Conservation (phyloP, 2,888 invertebrate genomes). For the Ferrisia virgata region DNA sequence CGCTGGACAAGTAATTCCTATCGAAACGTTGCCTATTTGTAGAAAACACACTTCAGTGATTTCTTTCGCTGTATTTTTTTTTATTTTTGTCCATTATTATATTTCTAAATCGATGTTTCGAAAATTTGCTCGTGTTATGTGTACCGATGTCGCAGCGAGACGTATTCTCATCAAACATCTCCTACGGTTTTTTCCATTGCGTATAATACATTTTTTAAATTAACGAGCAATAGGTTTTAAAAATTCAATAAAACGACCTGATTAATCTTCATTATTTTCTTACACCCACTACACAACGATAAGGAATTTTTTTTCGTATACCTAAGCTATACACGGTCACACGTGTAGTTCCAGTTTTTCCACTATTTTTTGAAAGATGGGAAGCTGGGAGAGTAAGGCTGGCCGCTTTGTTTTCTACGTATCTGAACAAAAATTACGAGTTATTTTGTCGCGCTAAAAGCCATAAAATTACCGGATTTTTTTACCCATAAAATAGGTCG, state of each 20-base stretch:
- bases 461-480: neutral
- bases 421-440: neutral
- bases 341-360: neutral
- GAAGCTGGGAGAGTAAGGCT: too few species aligned
- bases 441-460: slow-evolving; percentile 1
- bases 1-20: too few species aligned
- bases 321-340: neutral
- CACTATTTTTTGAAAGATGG: too few species aligned
- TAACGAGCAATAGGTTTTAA: neutral
- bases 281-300: neutral
- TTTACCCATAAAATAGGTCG: neutral
- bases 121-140: neutral
- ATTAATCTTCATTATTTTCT: slow-evolving; percentile 4
- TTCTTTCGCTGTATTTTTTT: too few species aligned
- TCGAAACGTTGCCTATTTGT: too few species aligned
- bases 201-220: neutral
- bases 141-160: neutral
- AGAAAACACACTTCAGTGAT: neutral
- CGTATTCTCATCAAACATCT: neutral
- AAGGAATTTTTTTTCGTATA: neutral
- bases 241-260: slow-evolving; percentile 12
- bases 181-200: neutral
- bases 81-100: neutral
- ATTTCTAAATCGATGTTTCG: neutral
- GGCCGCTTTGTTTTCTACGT: neutral